Conservation (phyloP, 2,113 vertebrate genomes). For the Strigops habroptila region DNA sequence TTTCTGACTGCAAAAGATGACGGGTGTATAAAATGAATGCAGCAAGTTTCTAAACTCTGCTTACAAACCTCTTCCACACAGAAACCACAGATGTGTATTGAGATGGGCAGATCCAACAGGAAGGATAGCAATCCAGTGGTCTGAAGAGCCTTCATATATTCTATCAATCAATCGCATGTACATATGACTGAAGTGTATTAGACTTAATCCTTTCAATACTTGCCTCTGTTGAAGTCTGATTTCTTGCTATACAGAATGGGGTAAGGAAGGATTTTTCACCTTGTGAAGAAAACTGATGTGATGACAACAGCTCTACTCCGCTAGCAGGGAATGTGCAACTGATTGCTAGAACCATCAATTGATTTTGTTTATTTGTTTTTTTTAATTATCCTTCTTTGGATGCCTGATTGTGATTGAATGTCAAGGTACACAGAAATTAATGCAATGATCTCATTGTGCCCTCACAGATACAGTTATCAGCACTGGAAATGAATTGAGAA, state of each 20-base stretch:
- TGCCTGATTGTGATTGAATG: background rate
- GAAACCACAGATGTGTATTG: background rate
- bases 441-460: background rate
- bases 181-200: background rate
- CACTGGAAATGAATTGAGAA: background rate
- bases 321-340: background rate
- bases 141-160: background rate
- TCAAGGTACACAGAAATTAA: background rate
- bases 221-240: background rate
- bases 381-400: background rate
- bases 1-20: background rate
- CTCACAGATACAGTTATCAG: background rate
- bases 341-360: accelerated
- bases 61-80: background rate
- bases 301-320: background rate
- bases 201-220: background rate
- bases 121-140: background rate
- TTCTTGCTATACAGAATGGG: background rate
- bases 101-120: background rate
- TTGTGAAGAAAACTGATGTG: background rate
- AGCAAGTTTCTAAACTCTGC: background rate
- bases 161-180: background rate
- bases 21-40: background rate
- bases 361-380: background rate
- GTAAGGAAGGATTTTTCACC: background rate